A percentile compares a stretch with the other conserved stretches of the same genome.
Conservation (phyloP, 2,797 vertebrate species). For the Thripadectes ignobilis region DNA sequence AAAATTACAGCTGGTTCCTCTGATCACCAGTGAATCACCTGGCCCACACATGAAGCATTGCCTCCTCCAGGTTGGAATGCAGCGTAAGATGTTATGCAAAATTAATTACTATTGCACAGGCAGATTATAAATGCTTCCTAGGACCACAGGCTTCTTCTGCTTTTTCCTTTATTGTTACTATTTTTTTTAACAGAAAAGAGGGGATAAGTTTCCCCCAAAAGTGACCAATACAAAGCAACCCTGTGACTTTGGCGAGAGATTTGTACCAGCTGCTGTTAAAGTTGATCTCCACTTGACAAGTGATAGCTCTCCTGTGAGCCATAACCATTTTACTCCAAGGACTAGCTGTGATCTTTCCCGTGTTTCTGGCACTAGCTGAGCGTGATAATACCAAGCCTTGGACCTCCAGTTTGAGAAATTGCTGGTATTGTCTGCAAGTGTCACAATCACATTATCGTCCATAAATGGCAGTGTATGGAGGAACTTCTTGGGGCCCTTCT, state of each 20-base stretch:
- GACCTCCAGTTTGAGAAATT: slow-evolving; percentile 41
- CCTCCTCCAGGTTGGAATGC: slow-evolving; percentile 30
- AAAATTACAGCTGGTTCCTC: background rate
- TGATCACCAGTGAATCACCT: slow-evolving; percentile 35
- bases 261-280: background rate
- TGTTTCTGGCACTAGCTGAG: background rate
- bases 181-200: background rate
- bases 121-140: slow-evolving; percentile 23
- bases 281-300: background rate
- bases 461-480: background rate
- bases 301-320: background rate
- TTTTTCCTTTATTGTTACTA: background rate
- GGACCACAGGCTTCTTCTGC: background rate
- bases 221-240: background rate
- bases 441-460: slow-evolving; percentile 57
- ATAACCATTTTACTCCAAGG: background rate
- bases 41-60: slow-evolving; percentile 39
- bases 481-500: slow-evolving; percentile 60
- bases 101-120: slow-evolving; percentile 26
- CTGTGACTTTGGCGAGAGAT: background rate
- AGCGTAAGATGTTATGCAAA: background rate
- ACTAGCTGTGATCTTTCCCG: background rate
- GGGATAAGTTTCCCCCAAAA: background rate
- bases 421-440: slow-evolving; percentile 30
- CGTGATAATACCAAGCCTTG: background rate